These are phyloP conservation scores for Villa cingulata DNA, from an alignment of 2,888 invertebrate species.

Conservation along the genomic window DNA sequence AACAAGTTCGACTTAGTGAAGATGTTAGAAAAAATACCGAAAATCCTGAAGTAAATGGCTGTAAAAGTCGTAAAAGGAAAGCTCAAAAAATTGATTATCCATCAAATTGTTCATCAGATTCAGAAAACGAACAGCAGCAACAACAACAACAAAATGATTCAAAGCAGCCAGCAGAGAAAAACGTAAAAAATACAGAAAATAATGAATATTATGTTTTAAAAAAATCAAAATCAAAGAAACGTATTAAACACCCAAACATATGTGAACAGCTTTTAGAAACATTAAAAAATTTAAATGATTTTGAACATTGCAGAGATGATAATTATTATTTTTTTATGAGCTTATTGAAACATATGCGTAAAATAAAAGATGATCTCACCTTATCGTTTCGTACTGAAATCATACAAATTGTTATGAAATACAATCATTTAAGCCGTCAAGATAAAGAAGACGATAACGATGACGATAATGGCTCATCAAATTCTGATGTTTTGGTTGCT, in stretches of 20 bases:
- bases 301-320: constrained; percentile 11
- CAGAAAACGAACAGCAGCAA: neutral
- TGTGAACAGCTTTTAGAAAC: constrained; percentile 8
- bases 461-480: neutral
- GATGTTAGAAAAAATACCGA: too few relatives aligned
- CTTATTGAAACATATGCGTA: constrained; percentile 15
- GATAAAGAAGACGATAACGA: neutral
- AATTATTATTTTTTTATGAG: constrained; percentile 18
- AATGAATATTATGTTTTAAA: too few relatives aligned
- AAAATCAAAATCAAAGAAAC: neutral
- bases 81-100: too few relatives aligned
- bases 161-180: neutral
- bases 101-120: too few relatives aligned
- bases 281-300: constrained; percentile 4
- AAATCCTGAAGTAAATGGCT: too few relatives aligned
- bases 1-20: too few relatives aligned
- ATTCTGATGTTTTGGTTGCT: constrained; percentile 15
- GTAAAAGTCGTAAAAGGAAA: too few relatives aligned
- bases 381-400: constrained; percentile 17
- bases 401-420: constrained; percentile 16
- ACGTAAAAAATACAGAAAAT: too few relatives aligned
- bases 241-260: constrained; percentile 5
- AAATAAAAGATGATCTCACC: constrained; percentile 16
- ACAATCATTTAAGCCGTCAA: constrained; percentile 15
- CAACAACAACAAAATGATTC: neutral